Percentiles rank a stretch among this genome's conserved stretches.
Conservation (phyloP, 1,140 invertebrate genomes). For the Drosophila murphyi region DNA sequence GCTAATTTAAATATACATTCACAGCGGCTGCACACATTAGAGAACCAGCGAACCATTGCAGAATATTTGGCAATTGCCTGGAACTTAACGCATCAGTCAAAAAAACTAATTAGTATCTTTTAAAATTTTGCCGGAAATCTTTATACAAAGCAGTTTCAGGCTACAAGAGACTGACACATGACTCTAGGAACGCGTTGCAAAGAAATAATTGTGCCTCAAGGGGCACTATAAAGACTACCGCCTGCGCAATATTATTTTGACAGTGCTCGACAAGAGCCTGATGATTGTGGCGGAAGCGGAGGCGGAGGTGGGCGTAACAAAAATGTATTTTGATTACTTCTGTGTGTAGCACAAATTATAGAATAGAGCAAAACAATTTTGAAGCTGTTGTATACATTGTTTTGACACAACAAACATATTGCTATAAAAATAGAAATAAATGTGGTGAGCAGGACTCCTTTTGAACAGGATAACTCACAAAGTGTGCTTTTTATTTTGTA, state of each 20-base stretch:
- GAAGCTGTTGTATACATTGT: too few species aligned
- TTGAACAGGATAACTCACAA: background rate
- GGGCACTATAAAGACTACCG: background rate
- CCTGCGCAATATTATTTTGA: background rate
- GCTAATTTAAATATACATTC: conserved; percentile 42
- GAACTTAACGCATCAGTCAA: conserved; percentile 5
- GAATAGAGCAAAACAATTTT: too few species aligned
- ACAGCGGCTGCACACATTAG: conserved; percentile 9
- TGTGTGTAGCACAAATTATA: too few species aligned
- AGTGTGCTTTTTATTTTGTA: background rate
- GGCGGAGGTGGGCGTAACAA: background rate
- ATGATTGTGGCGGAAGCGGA: background rate
- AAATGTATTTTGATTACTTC: too few species aligned
- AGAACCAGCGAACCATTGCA: conserved; percentile 7
- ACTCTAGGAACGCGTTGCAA: background rate
- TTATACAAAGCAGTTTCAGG: too few species aligned
- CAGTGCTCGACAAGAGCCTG: background rate
- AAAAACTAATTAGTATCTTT: background rate
- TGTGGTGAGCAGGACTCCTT: too few species aligned
- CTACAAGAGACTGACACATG: too few species aligned
- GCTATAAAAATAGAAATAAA: too few species aligned
- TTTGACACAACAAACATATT: too few species aligned
- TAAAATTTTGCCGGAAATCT: too few species aligned
- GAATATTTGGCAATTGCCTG: conserved; percentile 7
- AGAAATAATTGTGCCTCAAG: background rate